Evolutionary conservation across 2,888 invertebrate genomes (phyloP), one percentile per base, ranked within the genome.

Genomic region (Amphipyra tragopoginis): DNA sequence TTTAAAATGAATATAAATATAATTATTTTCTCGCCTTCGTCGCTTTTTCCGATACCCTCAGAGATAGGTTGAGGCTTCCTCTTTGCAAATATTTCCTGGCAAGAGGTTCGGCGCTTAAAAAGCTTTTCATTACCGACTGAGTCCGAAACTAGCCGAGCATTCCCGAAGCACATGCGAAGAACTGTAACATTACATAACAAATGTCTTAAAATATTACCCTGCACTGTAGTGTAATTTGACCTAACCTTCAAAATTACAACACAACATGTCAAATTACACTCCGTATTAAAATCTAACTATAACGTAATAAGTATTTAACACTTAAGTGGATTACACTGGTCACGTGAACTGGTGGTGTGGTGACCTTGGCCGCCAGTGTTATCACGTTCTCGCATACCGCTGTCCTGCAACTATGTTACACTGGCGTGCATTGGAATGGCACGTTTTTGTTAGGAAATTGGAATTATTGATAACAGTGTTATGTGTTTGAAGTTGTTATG

Each of bases 301-400:
- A 55, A 70, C 51, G 54, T 64, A 74, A 57, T 44, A 64, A 52
- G 42, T 47, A 51, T 54, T 69, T 57, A 62, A 52, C 65, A 59
- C 55, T 0, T 73, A 75, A 75, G 48, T 75, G 60, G 76, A 72
- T 75, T 75, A 78, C n/a, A 38, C 15, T 15, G 36, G 61, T 61
- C 81, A 79, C 81, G 80, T 77, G 81, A 79, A 64, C 36, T n/a
- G 29, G 43, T 52, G 39, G 36, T 50, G 44, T 44, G 51, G 44
- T 75, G 75, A 75, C 80, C 80, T 79, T 81, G 81, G 72, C 67
- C 77, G 72, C 60, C 64, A 64, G 14, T 50, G 66, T 21, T 60
- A 71, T 70, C 77, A 80, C 82, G 80, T 78, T 69, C 56, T 64
- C 53, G 42, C 65, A 60, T 71, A 53, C 62, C 62, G 38, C 34